Conservation (phyloP, 2,888 invertebrate species). For the Salticus scenicus region DNA sequence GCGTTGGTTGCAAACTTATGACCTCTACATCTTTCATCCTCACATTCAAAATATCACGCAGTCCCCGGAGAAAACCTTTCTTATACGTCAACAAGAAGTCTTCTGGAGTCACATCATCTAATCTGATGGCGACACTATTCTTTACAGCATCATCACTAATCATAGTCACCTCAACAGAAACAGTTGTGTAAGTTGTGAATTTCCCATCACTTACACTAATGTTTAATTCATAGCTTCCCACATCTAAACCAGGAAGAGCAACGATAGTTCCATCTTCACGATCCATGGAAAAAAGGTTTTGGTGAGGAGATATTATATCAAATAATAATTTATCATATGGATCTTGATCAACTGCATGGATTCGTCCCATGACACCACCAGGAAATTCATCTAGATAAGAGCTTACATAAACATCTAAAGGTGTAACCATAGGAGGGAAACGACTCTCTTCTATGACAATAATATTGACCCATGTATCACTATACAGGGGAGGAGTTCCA, state of each 20-base stretch:
- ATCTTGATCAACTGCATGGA: conserved; percentile 93
- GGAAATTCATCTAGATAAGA: conserved; percentile 90
- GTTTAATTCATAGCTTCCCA: conserved; percentile 85
- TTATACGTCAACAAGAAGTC: conserved; percentile 91
- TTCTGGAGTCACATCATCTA: conserved; percentile 87
- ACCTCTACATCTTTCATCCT: conserved; percentile 87
- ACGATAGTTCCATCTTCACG: conserved; percentile 86
- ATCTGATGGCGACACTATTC: conserved; percentile 88
- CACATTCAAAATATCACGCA: conserved; percentile 85
- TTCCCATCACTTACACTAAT: conserved; percentile 79
- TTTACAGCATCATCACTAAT: conserved; percentile 89
- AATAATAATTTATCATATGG: conserved; percentile 90
- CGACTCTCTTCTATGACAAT: conserved; percentile 94
- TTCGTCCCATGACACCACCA: conserved; percentile 89
- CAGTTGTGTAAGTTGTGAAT: conserved; percentile 78
- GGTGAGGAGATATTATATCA: conserved; percentile 78
- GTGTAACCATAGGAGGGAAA: conserved; percentile 92
- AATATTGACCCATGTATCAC: conserved; percentile 87
- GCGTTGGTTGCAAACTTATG: conserved; percentile 85
- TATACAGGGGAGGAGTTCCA: conserved; percentile 90
- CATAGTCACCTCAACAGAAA: conserved; percentile 86
- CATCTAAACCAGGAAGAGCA: conserved; percentile 87
- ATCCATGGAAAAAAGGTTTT: conserved; percentile 84
- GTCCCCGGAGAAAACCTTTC: conserved; percentile 87
- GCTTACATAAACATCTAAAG: conserved; percentile 88